Evolutionary conservation across 2,888 invertebrate species (phyloP).

Genomic region (Halocaridina rubra): DNA sequence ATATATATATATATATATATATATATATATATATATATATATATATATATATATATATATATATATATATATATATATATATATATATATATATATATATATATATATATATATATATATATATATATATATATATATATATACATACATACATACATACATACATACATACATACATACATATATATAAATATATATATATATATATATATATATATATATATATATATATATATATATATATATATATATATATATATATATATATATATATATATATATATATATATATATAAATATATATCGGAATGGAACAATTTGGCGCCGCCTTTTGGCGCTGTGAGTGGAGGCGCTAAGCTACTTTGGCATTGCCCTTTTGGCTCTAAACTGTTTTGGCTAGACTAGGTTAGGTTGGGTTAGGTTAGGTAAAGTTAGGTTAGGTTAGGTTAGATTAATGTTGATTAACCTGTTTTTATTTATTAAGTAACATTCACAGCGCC

Average conservation of each 20-base stretch:
- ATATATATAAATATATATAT: constrained; percentile 4
- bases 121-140: constrained; percentile 8
- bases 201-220: constrained; percentile 3
- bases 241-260: neutral
- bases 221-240: neutral
- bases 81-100: constrained; percentile 4
- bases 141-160: neutral
- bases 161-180: constrained; percentile 4
- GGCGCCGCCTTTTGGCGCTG: too few relatives aligned
- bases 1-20: neutral
- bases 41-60: neutral
- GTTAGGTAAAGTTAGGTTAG: too few relatives aligned
- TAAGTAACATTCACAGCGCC: too few relatives aligned
- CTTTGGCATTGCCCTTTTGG: too few relatives aligned
- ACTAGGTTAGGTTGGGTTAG: too few relatives aligned
- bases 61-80: constrained; percentile 8
- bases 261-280: neutral
- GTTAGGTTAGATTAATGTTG: too few relatives aligned
- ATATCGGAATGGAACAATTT: too few relatives aligned
- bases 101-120: constrained; percentile 4
- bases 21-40: neutral
- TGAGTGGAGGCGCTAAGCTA: too few relatives aligned
- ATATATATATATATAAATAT: neutral
- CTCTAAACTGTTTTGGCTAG: too few relatives aligned
- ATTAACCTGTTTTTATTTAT: too few relatives aligned